Evolutionary conservation across 2,888 invertebrate genomes (phyloP), one percentile per base, ranked within the genome.

Genomic region (Aradus depressus): DNA sequence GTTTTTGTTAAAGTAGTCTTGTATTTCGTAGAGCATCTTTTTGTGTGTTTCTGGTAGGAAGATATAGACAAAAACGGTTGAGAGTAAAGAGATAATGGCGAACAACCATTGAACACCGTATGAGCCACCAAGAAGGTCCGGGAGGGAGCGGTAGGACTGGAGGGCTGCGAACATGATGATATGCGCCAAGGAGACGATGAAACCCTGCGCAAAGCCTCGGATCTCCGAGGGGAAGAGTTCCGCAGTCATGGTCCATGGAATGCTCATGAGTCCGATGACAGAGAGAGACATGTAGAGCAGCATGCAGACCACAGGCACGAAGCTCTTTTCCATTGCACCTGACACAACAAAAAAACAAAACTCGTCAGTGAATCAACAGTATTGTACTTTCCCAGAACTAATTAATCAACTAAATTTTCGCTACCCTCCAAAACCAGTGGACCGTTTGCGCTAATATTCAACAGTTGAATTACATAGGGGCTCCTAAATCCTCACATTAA

Each of bases 161-260:
- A 77, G 69, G 0, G 76, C 71, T 1, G 68, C 66, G 60, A 77
- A 77, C 75, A 77, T 75, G 1, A 76, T 64, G 22, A 75, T 58
- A 60, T 76, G 75, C 1, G 75, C 77, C 58, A 73, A 67, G 28
- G 73, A 72, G 62, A 75, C 75, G 37, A 73, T 70, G 42, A 77
- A 67, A 6, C 76, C 75, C 58, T 77, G 76, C 0, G 76, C 76
- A 12, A 76, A 65, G 2, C 76, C 76, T 19, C 77, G 69, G 37
- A 77, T 76, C 56, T 76, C 75, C 2, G 74, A 68, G 1, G 77
- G 77, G 60, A 76, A 77, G 3, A 77, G 64, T 65, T 77, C 77
- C 0, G 77, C 77, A 1, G 76, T 77, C 75, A 77, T 75, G n/a
- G 76, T 77, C 77, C 77, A 77, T 1, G 77, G 77, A 19, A 77